These are phyloP conservation scores for Chymomyza caudatula DNA, from an alignment of 2,888 invertebrate genomes.

Conservation along the genomic window DNA sequence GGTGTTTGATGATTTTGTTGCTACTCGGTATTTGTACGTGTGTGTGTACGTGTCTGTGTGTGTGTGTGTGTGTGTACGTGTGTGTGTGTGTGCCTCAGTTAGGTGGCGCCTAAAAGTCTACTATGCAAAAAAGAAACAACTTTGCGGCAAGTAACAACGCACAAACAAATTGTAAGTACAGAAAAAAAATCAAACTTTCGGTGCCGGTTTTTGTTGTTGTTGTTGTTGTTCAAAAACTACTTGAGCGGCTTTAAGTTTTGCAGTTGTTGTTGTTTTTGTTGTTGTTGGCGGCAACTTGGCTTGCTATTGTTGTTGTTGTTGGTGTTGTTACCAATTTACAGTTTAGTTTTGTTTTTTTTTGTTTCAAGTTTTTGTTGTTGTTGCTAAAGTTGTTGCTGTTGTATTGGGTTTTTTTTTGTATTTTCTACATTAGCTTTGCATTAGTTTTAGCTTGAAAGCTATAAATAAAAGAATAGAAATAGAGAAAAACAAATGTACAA, in stretches of 20 bases:
- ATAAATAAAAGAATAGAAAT: slow-evolving; percentile 55
- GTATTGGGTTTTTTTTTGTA: slow-evolving; percentile 31
- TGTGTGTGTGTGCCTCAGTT: slow-evolving; percentile 1
- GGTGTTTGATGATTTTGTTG: no score
- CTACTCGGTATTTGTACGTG: slow-evolving; percentile 30
- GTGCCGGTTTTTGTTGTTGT: slow-evolving; percentile 30
- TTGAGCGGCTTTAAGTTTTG: slow-evolving; percentile 5
- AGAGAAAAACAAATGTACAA: slow-evolving; percentile 69
- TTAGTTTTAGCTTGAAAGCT: slow-evolving; percentile 55
- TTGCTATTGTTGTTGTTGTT: slow-evolving; percentile 24
- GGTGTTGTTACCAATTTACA: slow-evolving; percentile 64
- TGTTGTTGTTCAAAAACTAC: slow-evolving; percentile 15
- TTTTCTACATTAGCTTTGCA: slow-evolving; percentile 28
- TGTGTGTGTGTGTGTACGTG: slow-evolving; percentile 7
- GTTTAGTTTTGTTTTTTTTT: slow-evolving; percentile 30
- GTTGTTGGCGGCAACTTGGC: slow-evolving; percentile 44
- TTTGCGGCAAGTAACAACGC: slow-evolving; percentile 39
- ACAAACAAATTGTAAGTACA: slow-evolving; percentile 12
- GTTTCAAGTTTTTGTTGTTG: slow-evolving; percentile 30
- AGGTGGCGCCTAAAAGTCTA: slow-evolving; percentile 64
- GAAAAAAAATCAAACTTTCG: slow-evolving; percentile 17
- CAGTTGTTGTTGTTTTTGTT: slow-evolving; percentile 15
- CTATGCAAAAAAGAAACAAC: slow-evolving; percentile 52
- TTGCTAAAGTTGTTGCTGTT: slow-evolving; percentile 24
- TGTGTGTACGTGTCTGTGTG: slow-evolving; percentile 28